Conservation (phyloP, 2,888 invertebrate genomes). For the Dichetophora obliterata region DNA sequence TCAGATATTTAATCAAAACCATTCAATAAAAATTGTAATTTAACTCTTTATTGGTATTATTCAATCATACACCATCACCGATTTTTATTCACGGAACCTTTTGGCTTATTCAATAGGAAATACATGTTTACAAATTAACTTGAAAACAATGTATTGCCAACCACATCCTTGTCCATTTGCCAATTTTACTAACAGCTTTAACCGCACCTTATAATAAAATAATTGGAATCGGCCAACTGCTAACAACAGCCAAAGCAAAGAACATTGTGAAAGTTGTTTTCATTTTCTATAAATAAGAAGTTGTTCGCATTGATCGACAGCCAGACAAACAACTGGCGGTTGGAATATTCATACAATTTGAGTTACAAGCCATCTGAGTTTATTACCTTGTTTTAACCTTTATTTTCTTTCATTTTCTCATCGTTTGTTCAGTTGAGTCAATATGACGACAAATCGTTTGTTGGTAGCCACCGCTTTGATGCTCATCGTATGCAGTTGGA, state of each 20-base stretch:
- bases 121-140: no score
- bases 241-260: neutral
- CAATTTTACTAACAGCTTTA: neutral
- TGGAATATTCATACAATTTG: neutral
- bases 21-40: no score
- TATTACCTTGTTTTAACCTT: neutral
- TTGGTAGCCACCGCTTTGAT: conserved; percentile 7
- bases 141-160: neutral
- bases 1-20: no score
- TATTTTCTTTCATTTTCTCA: neutral
- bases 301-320: neutral
- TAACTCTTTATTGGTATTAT: no score
- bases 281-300: conserved; percentile 12
- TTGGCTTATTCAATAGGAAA: no score
- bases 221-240: neutral
- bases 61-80: no score
- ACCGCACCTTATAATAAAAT: neutral
- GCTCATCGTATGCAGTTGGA: conserved; percentile 47
- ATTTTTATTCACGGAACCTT: no score
- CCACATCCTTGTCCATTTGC: neutral
- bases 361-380: neutral
- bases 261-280: conserved; percentile 33
- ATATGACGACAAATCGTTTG: conserved; percentile 12
- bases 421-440: neutral
- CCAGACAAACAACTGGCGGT: neutral